phyloP scores from a whole-genome alignment of 2,888 invertebrate species.

The Strigamia crassipes region DNA sequence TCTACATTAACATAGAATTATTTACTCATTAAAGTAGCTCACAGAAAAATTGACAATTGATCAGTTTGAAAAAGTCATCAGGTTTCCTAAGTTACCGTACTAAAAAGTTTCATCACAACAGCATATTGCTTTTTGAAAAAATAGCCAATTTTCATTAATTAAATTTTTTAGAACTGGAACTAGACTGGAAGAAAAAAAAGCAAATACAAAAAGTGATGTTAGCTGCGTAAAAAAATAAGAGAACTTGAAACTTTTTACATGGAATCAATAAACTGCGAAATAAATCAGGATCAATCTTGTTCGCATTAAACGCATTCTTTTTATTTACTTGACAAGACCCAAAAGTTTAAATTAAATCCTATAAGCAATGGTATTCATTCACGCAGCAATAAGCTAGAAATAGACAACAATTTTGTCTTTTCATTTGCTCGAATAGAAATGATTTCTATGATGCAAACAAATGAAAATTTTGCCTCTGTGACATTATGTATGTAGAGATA shows the following conservation, averaged over 20 bases:
- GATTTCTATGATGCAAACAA: constrained; percentile 12
- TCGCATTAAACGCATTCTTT: neutral
- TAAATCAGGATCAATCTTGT: constrained; percentile 17
- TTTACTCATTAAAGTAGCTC: neutral
- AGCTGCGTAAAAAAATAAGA: neutral
- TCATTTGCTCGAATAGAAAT: constrained; percentile 8
- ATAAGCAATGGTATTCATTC: neutral
- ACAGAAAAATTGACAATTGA: neutral
- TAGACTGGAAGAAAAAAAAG: neutral
- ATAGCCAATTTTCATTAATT: neutral
- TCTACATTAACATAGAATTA: neutral
- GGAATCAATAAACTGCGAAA: neutral
- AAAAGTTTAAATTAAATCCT: constrained; percentile 35
- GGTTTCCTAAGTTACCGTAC: neutral
- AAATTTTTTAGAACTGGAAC: no score
- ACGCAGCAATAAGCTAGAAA: constrained; percentile 23
- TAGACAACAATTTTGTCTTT: constrained; percentile 18
- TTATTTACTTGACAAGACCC: neutral
- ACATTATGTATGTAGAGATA: constrained; percentile 15
- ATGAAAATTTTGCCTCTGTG: constrained; percentile 11
- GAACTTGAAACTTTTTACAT: neutral
- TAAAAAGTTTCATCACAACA: neutral
- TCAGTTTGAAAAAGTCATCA: neutral
- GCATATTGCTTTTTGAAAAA: neutral
- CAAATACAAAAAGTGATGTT: neutral